phyloP scores from a whole-genome alignment of 2,797 vertebrate species.

The Chaetodon trifasciatus region DNA sequence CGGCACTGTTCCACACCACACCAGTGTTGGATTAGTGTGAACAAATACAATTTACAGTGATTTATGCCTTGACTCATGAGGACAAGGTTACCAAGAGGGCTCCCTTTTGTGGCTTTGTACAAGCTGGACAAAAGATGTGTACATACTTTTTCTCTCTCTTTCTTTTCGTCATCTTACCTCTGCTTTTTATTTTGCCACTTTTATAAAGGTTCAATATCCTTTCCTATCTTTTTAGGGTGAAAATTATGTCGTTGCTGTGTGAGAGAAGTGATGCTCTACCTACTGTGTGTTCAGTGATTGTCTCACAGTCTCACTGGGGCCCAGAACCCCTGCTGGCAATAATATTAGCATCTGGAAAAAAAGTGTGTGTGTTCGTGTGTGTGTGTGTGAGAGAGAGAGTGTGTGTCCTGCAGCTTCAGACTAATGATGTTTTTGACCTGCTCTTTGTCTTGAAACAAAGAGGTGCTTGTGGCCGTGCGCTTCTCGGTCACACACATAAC shows the following conservation, averaged over 20 bases:
- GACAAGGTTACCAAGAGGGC: conserved; percentile 67
- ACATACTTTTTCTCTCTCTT: conserved; percentile 7
- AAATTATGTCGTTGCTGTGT: conserved; percentile 17
- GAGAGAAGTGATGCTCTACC: conserved; percentile 38
- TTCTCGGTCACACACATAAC: conserved; percentile 50
- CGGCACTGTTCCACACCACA: conserved; percentile 65
- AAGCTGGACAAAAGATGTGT: conserved; percentile 49
- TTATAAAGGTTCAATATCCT: conserved; percentile 17
- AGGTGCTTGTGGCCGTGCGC: conserved; percentile 61
- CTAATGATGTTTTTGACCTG: conserved; percentile 72
- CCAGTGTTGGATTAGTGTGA: conserved; percentile 77
- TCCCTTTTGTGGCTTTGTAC: conserved; percentile 52
- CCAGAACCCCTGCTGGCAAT: conserved; percentile 54
- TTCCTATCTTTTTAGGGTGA: neutral
- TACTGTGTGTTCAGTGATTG: conserved; percentile 48
- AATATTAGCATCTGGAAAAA: conserved; percentile 69
- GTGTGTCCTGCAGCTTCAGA: conserved; percentile 58
- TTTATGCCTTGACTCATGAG: conserved; percentile 69
- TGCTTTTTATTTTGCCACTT: conserved; percentile 31
- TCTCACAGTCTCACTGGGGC: conserved; percentile 34
- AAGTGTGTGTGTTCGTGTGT: conserved; percentile 35
- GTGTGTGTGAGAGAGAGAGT: conserved; percentile 12
- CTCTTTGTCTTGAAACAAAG: conserved; percentile 77
- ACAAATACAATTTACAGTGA: conserved; percentile 81
- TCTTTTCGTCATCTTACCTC: neutral